Evolutionary conservation across 2,113 vertebrate species (phyloP), one percentile per base, ranked within the genome.

Genomic region (Desmodus rotundus): DNA sequence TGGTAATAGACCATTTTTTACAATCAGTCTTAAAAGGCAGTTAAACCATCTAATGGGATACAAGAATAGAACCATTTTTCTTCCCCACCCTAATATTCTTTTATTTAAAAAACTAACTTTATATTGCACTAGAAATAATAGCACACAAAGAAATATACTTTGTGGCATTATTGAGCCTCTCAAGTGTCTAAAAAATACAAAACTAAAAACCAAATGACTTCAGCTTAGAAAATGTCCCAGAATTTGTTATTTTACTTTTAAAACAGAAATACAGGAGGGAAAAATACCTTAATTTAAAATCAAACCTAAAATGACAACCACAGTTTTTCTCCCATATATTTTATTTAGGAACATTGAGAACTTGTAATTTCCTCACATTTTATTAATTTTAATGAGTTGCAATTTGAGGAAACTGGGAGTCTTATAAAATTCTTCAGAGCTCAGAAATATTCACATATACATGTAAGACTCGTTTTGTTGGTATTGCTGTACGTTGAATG

Each of bases 191-290:
- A 91, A 96, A 91, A 19, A 38, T 45, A 81, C n/a, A 95, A 93
- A 95, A 68, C 31, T 84, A n/a, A 89, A 95, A 92, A 82, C 82
- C 77, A 90, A 78, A 78, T 70, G 86, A 93, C 47, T 93, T 92
- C 61, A 80, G 63, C 22, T 7, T 87, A 43, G 50, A 94, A 95
- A 95, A 94, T 87, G 50, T 50, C 26, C 67, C 89, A 76, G 86
- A 87, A 70, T 80, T 28, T 91, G 16, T 90, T 19, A 91, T 84
- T 97, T 97, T 92, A 76, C 63, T 93, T 96, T 85, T 83, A 87
- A 96, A 96, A 93, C 38, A 76, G 50, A 92, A 92, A 87, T 50
- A 13, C 15, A 5, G 17, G 6, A 9, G 22, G 8, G 2, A 13
- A 47, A 36, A n/a, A 9, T 67, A 50, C 33, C 31, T 85, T 82